These are phyloP conservation scores for Eustalomyia histrio DNA, from an alignment of 2,888 invertebrate genomes.

Conservation along the genomic window DNA sequence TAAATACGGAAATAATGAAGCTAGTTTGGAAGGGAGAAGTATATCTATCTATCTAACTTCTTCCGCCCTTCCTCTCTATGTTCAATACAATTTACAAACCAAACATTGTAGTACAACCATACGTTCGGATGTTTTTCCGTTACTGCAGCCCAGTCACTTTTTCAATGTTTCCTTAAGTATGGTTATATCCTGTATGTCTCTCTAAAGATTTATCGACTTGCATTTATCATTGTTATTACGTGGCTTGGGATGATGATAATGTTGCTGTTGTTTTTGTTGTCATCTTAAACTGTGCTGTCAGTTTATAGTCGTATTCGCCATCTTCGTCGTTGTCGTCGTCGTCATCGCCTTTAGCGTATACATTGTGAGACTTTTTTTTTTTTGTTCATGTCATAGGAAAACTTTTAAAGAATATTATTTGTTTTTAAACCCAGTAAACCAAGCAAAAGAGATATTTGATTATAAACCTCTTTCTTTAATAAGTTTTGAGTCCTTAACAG, in stretches of 20 bases:
- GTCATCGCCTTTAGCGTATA: slow-evolving; percentile 14
- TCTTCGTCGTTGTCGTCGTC: not conserved
- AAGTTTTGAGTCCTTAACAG: no score
- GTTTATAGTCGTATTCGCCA: slow-evolving; percentile 21
- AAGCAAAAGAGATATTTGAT: slow-evolving; percentile 26
- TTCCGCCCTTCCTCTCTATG: not conserved
- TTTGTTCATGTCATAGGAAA: not conserved
- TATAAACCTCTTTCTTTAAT: not conserved
- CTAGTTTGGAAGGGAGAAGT: not conserved
- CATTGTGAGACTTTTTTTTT: not conserved
- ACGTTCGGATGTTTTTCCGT: not conserved
- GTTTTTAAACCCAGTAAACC: not conserved
- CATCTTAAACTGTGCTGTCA: slow-evolving; percentile 33
- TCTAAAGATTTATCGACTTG: slow-evolving; percentile 55
- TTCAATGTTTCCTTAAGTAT: slow-evolving; percentile 18
- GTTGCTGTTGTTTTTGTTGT: slow-evolving; percentile 8
- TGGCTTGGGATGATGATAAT: slow-evolving; percentile 33
- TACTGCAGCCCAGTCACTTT: slow-evolving; percentile 5
- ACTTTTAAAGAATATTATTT: slow-evolving; percentile 6
- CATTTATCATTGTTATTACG: slow-evolving; percentile 63
- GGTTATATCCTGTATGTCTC: slow-evolving; percentile 23
- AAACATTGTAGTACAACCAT: not conserved
- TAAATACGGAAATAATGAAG: slow-evolving; percentile 6
- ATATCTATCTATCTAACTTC: not conserved
- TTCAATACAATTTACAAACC: not conserved